Percentiles rank a stretch among this genome's conserved stretches.
Evolutionary conservation across 2,888 invertebrate genomes (phyloP).

Genomic region (Campopleginae sp.): DNA sequence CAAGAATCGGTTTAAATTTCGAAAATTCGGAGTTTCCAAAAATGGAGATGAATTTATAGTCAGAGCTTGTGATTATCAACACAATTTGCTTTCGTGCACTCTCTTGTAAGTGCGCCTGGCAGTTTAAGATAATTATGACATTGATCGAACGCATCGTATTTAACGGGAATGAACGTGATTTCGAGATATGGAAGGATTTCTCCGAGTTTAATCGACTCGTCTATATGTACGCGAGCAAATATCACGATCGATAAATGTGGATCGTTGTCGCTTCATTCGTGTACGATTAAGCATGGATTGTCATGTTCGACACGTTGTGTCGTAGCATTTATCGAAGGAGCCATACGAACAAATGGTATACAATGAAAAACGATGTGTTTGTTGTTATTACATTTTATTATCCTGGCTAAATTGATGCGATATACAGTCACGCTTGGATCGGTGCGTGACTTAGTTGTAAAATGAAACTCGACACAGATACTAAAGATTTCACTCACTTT

Average conservation of each 20-base stretch:
- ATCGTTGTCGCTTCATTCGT: background rate
- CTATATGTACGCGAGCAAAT: background rate
- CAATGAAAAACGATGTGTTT: slow-evolving; percentile 17
- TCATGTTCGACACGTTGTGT: background rate
- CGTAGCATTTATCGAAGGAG: background rate
- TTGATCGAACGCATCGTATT: background rate
- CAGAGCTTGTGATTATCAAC: background rate
- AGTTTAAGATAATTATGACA: background rate
- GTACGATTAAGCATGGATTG: background rate
- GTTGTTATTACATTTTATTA: slow-evolving; percentile 3
- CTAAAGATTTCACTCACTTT: slow-evolving; percentile 58
- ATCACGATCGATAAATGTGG: background rate
- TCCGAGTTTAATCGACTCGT: background rate
- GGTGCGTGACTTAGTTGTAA: slow-evolving; percentile 50
- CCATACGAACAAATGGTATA: background rate
- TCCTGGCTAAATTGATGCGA: background rate
- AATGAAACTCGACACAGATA: slow-evolving; percentile 49
- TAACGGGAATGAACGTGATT: background rate
- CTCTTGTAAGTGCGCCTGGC: background rate
- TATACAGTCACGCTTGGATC: slow-evolving; percentile 43
- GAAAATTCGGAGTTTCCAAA: background rate
- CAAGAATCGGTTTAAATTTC: background rate
- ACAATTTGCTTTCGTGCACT: background rate
- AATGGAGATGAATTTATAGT: background rate
- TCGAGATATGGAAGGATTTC: slow-evolving; percentile 2